Percentiles rank a stretch among this genome's conserved stretches.
Conservation (phyloP, 2,113 vertebrate species). For the Calyptommatus sinebrachiatus region DNA sequence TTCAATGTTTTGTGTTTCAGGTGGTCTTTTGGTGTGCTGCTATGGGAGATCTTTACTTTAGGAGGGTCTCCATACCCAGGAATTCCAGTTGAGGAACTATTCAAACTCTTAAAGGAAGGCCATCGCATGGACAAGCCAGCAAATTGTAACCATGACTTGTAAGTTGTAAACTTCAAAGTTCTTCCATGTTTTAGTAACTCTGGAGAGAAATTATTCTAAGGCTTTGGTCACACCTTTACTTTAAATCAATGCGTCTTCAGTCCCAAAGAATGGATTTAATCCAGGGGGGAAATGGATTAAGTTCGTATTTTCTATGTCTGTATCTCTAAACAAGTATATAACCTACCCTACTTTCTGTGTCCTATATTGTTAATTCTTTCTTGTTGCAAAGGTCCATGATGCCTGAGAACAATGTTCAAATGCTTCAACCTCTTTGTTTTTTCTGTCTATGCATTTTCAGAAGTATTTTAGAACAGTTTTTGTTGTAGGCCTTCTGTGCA, state of each 20-base stretch:
- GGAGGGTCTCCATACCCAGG: conserved; percentile 95
- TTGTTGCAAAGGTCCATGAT: no score
- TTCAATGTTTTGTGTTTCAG: conserved; percentile 73
- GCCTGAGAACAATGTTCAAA: no score
- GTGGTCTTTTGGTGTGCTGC: conserved; percentile 95
- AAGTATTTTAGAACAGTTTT: no score
- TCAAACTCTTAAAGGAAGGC: conserved; percentile 97
- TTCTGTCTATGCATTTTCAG: no score
- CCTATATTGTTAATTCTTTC: no score
- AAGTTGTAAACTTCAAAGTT: conserved; percentile 51
- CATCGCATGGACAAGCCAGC: conserved; percentile 98
- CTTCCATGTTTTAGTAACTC: not conserved
- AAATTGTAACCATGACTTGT: conserved; percentile 97
- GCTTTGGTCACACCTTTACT: no score
- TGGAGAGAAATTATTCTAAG: no score
- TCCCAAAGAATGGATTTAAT: not conserved
- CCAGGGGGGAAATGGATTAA: not conserved
- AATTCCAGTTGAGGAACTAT: conserved; percentile 96
- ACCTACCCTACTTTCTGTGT: no score
- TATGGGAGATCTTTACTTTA: conserved; percentile 99
- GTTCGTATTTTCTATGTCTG: conserved; percentile 1
- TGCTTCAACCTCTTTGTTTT: no score
- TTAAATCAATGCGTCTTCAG: not conserved
- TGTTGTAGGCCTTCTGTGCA: no score
- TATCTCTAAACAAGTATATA: no score